These are phyloP conservation scores for Ametastegia equiseti DNA, from an alignment of 2,888 invertebrate genomes.

Conservation along the genomic window DNA sequence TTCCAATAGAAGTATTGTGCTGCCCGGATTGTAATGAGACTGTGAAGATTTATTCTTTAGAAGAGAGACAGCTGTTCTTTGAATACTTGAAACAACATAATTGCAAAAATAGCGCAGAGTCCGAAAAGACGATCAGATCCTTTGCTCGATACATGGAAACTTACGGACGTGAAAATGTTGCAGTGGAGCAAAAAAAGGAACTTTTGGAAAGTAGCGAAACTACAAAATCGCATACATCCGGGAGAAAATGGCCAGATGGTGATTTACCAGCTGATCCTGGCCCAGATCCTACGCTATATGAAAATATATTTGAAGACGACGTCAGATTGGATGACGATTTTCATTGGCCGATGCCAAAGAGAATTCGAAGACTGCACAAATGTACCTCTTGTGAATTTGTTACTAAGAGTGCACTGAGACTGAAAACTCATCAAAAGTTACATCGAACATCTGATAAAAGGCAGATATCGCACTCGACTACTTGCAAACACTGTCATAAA, in stretches of 20 bases:
- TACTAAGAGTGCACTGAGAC: slow-evolving; percentile 41
- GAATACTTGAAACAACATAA: slow-evolving; percentile 46
- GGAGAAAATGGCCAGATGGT: slow-evolving; percentile 41
- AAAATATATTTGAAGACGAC: slow-evolving; percentile 47
- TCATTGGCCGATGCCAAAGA: slow-evolving; percentile 47
- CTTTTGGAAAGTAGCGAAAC: not conserved
- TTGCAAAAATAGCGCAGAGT: not conserved
- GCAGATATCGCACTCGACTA: slow-evolving; percentile 3
- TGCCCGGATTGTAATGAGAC: slow-evolving; percentile 45
- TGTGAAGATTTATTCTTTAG: slow-evolving; percentile 37
- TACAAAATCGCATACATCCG: not conserved
- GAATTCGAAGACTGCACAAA: slow-evolving; percentile 39
- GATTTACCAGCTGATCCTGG: slow-evolving; percentile 49
- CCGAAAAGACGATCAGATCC: slow-evolving; percentile 1
- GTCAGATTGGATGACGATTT: slow-evolving; percentile 48
- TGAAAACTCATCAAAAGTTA: slow-evolving; percentile 44
- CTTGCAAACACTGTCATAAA: slow-evolving; percentile 41
- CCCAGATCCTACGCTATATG: slow-evolving; percentile 34
- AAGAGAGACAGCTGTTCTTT: slow-evolving; percentile 43
- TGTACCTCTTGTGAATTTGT: slow-evolving; percentile 43
- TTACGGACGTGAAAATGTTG: not conserved
- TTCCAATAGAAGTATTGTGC: slow-evolving; percentile 45
- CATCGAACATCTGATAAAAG: slow-evolving; percentile 37
- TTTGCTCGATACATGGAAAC: slow-evolving; percentile 29
- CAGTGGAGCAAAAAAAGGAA: not conserved